Percentiles rank a stretch among this genome's conserved stretches.
phyloP scores from a whole-genome alignment of 2,113 vertebrate genomes.

The Nesogale talazaci region DNA sequence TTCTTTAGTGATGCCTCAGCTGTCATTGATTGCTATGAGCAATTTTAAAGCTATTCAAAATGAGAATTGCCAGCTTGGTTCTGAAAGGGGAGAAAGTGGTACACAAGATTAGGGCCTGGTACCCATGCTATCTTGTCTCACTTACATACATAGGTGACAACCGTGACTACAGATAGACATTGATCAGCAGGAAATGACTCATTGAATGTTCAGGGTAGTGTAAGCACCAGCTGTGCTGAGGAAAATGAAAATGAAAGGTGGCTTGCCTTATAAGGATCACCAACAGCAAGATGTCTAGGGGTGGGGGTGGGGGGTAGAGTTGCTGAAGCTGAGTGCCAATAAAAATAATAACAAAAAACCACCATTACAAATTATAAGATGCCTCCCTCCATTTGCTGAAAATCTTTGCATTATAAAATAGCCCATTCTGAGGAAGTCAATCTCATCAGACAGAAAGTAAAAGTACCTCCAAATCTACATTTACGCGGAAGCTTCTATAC shows the following conservation, averaged over 20 bases:
- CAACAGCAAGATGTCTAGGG: conserved; percentile 60
- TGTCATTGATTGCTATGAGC: conserved; percentile 90
- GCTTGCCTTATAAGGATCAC: conserved; percentile 52
- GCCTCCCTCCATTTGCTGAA: conserved; percentile 34
- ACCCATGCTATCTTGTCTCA: conserved; percentile 75
- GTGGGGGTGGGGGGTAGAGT: conserved; percentile 48
- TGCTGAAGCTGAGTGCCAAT: conserved; percentile 39
- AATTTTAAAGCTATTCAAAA: conserved; percentile 90
- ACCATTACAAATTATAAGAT: conserved; percentile 44
- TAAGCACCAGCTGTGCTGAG: conserved; percentile 61
- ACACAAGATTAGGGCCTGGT: conserved; percentile 77
- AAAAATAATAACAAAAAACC: conserved; percentile 63
- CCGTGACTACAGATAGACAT: conserved; percentile 67
- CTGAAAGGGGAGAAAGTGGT: conserved; percentile 83
- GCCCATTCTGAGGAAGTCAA: conserved; percentile 59
- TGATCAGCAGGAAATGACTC: conserved; percentile 71
- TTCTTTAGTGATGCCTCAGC: conserved; percentile 91
- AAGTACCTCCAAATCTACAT: conserved; percentile 29
- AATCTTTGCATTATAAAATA: conserved; percentile 61
- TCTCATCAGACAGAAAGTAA: conserved; percentile 51
- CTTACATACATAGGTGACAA: conserved; percentile 77
- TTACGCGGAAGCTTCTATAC: conserved; percentile 29
- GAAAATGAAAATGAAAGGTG: conserved; percentile 68
- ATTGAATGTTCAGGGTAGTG: conserved; percentile 47
- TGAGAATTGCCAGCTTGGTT: conserved; percentile 86